These are phyloP conservation scores for Cataglyphis albicans DNA, from an alignment of 2,888 invertebrate species.

Conservation along the genomic window DNA sequence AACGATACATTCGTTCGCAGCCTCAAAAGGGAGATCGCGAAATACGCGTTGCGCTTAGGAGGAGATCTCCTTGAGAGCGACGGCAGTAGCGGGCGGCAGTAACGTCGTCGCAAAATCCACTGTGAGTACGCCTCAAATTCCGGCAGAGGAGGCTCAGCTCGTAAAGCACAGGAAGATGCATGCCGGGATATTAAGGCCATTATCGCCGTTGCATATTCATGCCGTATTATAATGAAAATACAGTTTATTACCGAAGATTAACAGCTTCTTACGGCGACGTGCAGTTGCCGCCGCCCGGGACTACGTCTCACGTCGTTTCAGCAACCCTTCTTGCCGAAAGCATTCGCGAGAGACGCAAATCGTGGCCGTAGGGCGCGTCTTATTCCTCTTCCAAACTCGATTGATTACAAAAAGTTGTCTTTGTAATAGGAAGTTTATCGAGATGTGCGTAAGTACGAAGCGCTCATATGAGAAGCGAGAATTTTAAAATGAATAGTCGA, in stretches of 20 bases:
- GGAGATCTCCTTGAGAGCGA: conserved; percentile 56
- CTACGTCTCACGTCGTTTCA: conserved; percentile 69
- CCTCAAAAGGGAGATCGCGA: conserved; percentile 56
- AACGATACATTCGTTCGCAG: conserved; percentile 62
- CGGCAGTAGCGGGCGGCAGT: conserved; percentile 67
- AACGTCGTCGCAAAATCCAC: conserved; percentile 82
- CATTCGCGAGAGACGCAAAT: conserved; percentile 33
- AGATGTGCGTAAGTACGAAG: not conserved
- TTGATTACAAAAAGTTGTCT: conserved; percentile 1
- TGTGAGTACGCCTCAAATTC: conserved; percentile 84
- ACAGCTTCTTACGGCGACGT: conserved; percentile 85
- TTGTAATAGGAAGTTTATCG: not conserved
- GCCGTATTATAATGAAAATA: conserved; percentile 86
- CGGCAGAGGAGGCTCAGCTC: conserved; percentile 85
- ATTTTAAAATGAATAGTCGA: not conserved
- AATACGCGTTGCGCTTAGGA: conserved; percentile 68
- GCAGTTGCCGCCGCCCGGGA: conserved; percentile 78
- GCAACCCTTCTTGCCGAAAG: conserved; percentile 58
- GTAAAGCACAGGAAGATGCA: conserved; percentile 86
- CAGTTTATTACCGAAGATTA: conserved; percentile 86
- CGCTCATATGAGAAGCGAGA: not conserved
- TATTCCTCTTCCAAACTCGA: conserved; percentile 29
- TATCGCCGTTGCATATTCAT: conserved; percentile 86
- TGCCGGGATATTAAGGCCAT: conserved; percentile 86
- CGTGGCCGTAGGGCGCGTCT: conserved; percentile 26